Percentiles rank a stretch among this genome's conserved stretches.
Evolutionary conservation across 2,113 vertebrate species (phyloP).

Genomic region (Otus sunia): DNA sequence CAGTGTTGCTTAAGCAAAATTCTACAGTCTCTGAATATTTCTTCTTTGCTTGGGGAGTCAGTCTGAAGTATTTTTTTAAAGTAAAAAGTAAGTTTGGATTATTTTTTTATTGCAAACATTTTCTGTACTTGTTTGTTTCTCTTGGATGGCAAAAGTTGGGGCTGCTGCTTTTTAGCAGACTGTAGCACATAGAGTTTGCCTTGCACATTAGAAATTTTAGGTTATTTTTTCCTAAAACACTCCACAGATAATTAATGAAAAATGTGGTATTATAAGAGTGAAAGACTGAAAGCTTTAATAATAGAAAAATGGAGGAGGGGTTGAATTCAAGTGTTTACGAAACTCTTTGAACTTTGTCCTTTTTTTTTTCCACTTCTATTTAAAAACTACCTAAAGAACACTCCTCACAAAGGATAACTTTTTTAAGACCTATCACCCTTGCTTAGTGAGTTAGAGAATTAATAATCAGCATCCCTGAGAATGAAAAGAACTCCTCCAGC

Average conservation of each 20-base stretch:
- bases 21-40: background rate
- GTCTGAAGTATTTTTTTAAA: background rate
- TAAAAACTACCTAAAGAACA: background rate
- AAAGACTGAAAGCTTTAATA: background rate
- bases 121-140: background rate
- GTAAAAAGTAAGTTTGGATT: background rate
- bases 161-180: background rate
- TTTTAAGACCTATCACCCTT: background rate
- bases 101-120: background rate
- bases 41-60: background rate
- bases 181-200: background rate
- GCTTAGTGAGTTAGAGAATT: background rate
- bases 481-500: background rate
- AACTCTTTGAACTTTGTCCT: background rate
- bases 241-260: background rate
- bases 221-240: background rate
- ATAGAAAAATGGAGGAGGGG: background rate
- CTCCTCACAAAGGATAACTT: background rate
- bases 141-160: background rate
- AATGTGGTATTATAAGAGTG: background rate
- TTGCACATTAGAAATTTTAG: background rate
- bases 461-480: background rate
- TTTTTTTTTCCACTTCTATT: background rate
- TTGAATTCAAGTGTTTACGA: background rate
- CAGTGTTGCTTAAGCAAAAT: background rate